These are phyloP conservation scores for Chaetogeoica ovagalla DNA, from an alignment of 2,888 invertebrate genomes.

Conservation along the genomic window DNA sequence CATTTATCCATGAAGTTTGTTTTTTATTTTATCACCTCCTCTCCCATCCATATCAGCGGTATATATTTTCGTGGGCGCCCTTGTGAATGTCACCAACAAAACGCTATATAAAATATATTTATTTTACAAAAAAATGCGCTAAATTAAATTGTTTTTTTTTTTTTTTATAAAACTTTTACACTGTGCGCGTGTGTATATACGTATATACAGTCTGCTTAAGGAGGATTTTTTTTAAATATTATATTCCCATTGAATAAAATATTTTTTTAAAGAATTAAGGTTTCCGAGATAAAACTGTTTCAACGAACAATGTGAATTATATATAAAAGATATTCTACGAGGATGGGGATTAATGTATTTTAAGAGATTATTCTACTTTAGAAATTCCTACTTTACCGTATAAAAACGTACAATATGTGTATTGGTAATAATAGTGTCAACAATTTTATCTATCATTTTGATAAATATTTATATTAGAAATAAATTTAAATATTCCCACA, in stretches of 20 bases:
- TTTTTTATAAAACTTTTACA: neutral
- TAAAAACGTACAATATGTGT: neutral
- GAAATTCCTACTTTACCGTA: neutral
- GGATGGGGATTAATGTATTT: slow-evolving; percentile 18
- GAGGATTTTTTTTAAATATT: neutral
- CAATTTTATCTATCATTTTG: neutral
- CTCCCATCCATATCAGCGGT: neutral
- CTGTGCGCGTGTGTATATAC: neutral
- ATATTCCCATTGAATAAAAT: slow-evolving; percentile 5
- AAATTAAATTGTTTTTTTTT: slow-evolving; percentile 16
- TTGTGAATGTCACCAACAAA: neutral
- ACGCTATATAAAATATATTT: neutral
- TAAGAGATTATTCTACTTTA: neutral
- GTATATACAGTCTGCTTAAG: neutral
- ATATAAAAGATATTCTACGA: neutral
- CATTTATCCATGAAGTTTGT: neutral
- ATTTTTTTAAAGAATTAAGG: neutral
- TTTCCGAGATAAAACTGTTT: slow-evolving; percentile 14
- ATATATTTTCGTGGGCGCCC: neutral
- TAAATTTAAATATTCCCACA: slow-evolving; percentile 1
- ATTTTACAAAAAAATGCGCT: neutral
- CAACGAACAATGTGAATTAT: neutral
- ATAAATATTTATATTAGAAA: slow-evolving; percentile 1
- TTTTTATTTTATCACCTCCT: neutral
- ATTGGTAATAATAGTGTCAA: slow-evolving; percentile 6